Base-by-base conservation (phyloP, 2,888 invertebrate genomes). In the Cosmia pyralina region DNA sequence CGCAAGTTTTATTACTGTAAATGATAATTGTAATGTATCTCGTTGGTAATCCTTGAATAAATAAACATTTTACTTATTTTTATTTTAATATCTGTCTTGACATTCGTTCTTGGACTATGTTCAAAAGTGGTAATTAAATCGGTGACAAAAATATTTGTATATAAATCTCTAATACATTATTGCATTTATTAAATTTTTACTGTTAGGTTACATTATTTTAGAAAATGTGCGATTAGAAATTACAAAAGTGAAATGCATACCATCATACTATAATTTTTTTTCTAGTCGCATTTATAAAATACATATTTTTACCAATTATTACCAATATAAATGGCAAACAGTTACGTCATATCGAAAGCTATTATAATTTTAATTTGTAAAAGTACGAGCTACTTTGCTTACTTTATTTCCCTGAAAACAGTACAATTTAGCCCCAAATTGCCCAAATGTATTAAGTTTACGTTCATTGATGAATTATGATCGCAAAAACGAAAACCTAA, bases 401-500 rank as follows among this genome's bases (percentile, higher is more conserved):
- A 57, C n/a, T 72, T 74, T 57, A 62, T 72, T 72, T 58, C 13
- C 34, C 13, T n/a, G 53, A 65, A 55, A 64, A 41, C 76, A 72
- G 48, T 28, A 59, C 59, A 76, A 69, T 62, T 74, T 62, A 52
- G 63, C 55, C 60, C 58, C 28, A 52, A 82, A 85, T 70, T 60
- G 52, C 60, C 58, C 28, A 52, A 82, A 85, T 70, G 62, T 55
- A 41, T 67, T 65, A 67, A 78, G 64, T 81, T 81, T 74, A 52
- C 62, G 69, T 69, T 71, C 65, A 60, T 57, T 72, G 53, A 72
- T 82, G 75, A 85, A 63, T 79, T 77, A 85, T 73, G 73, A 69
- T 64, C 55, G 50, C 58, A 69, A 78, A 84, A 85, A 74, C 41
- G 62, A 76, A 82, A 77, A 80, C 66, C 75, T 77, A 80, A 82